Percentiles rank a stretch among this genome's conserved stretches.
phyloP scores from a whole-genome alignment of 2,797 vertebrate genomes.

The Pelobates cultripes region DNA sequence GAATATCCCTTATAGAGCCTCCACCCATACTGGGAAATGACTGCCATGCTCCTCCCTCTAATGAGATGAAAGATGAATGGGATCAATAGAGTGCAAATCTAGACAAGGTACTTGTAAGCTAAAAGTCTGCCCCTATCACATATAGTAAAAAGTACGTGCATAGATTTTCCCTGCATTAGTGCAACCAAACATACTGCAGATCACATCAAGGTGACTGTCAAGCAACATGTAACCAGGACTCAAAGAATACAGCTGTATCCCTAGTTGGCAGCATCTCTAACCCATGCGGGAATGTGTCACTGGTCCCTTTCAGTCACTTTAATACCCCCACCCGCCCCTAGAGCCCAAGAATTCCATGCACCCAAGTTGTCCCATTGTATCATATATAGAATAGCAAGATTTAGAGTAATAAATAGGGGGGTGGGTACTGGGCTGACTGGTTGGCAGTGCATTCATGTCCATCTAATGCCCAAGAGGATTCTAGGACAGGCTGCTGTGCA shows the following conservation, averaged over 20 bases:
- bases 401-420: slow-evolving; percentile 47
- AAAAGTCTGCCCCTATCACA: slow-evolving; percentile 41
- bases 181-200: slow-evolving; percentile 18
- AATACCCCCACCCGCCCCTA: slow-evolving; percentile 22
- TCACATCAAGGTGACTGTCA: slow-evolving; percentile 8
- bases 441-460: slow-evolving; percentile 45
- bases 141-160: slow-evolving; percentile 49
- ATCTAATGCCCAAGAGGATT: slow-evolving; percentile 40
- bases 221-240: neutral
- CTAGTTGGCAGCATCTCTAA: neutral
- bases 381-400: slow-evolving; percentile 44
- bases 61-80: neutral
- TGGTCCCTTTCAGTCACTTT: slow-evolving; percentile 16
- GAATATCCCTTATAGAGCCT: neutral
- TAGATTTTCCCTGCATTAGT: slow-evolving; percentile 53
- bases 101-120: slow-evolving; percentile 8
- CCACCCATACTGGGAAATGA: slow-evolving; percentile 27
- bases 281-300: slow-evolving; percentile 5
- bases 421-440: slow-evolving; percentile 30
- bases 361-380: slow-evolving; percentile 37
- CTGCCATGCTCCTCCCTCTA: slow-evolving; percentile 7
- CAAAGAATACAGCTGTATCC: neutral
- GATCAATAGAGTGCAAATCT: slow-evolving; percentile 26
- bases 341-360: slow-evolving; percentile 42
- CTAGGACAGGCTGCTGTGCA: slow-evolving; percentile 12